A percentile compares a stretch with the other conserved stretches of the same genome.
Evolutionary conservation across 2,113 vertebrate genomes (phyloP).

Genomic region (Tamias sibiricus): DNA sequence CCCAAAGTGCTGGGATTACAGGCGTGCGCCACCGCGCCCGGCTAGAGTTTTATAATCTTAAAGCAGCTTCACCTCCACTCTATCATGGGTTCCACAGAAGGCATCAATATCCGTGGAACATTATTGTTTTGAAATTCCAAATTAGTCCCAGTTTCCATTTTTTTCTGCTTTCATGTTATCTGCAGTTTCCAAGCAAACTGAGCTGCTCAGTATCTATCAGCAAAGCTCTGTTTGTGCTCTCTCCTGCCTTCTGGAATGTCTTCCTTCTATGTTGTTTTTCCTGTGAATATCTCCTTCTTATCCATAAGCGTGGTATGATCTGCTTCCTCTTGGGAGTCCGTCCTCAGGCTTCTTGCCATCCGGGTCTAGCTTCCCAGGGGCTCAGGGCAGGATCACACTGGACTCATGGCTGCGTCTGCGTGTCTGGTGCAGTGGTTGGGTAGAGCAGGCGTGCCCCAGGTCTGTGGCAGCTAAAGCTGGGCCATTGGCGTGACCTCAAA

Average conservation of each 20-base stretch:
- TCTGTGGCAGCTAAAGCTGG: background rate
- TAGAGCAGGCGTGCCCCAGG: rapidly evolving
- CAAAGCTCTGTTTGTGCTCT: background rate
- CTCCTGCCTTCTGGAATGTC: conserved; percentile 25
- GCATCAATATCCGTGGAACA: background rate
- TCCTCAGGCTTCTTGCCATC: background rate
- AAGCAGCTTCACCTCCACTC: background rate
- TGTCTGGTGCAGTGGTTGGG: rapidly evolving
- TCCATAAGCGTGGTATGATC: background rate
- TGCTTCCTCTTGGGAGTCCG: background rate
- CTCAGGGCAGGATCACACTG: too few relatives aligned
- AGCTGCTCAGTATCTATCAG: background rate
- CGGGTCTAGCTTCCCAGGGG: background rate
- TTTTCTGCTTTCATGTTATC: background rate
- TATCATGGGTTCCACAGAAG: background rate
- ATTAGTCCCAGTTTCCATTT: background rate
- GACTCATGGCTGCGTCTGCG: background rate
- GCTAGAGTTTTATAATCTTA: too few relatives aligned
- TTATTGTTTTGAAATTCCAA: background rate
- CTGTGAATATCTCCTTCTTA: background rate
- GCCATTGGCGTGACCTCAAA: background rate
- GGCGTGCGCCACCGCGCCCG: too few relatives aligned
- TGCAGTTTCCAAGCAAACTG: background rate
- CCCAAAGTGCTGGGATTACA: too few relatives aligned
- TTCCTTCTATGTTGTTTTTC: background rate